These are phyloP conservation scores for Gambelia wislizenii DNA, from an alignment of 2,797 vertebrate species.

Conservation along the genomic window DNA sequence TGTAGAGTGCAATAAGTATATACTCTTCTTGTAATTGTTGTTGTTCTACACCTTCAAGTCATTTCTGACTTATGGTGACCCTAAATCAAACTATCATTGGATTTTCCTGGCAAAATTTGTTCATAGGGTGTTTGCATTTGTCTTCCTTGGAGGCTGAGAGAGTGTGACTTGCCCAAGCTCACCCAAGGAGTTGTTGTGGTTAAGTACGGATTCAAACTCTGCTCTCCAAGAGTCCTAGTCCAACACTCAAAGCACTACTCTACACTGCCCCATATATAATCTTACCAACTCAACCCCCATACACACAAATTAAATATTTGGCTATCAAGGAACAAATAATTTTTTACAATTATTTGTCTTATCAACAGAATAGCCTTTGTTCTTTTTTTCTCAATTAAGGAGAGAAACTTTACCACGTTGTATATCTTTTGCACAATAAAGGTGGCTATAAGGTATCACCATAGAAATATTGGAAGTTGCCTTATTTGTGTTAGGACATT, in stretches of 20 bases:
- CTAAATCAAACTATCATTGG: too few species aligned
- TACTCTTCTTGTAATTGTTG: too few species aligned
- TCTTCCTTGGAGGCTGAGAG: neutral
- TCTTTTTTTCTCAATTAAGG: neutral
- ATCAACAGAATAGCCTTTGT: neutral
- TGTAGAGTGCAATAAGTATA: neutral
- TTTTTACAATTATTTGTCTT: neutral
- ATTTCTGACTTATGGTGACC: neutral
- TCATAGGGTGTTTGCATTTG: neutral
- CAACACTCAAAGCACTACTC: too few species aligned
- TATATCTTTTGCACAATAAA: neutral
- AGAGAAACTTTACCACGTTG: neutral
- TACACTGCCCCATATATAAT: neutral
- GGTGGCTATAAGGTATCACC: neutral
- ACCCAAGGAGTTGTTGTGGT: neutral
- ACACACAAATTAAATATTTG: neutral
- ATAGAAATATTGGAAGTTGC: neutral
- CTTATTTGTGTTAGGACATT: neutral
- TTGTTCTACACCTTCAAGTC: too few species aligned
- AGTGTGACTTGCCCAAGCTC: accelerated
- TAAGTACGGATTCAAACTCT: neutral
- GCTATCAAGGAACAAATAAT: neutral
- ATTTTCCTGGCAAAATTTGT: neutral
- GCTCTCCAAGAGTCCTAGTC: neutral
- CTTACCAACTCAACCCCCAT: neutral